These are phyloP conservation scores for Plecotus auritus DNA, from an alignment of 2,113 vertebrate species.

Conservation along the genomic window DNA sequence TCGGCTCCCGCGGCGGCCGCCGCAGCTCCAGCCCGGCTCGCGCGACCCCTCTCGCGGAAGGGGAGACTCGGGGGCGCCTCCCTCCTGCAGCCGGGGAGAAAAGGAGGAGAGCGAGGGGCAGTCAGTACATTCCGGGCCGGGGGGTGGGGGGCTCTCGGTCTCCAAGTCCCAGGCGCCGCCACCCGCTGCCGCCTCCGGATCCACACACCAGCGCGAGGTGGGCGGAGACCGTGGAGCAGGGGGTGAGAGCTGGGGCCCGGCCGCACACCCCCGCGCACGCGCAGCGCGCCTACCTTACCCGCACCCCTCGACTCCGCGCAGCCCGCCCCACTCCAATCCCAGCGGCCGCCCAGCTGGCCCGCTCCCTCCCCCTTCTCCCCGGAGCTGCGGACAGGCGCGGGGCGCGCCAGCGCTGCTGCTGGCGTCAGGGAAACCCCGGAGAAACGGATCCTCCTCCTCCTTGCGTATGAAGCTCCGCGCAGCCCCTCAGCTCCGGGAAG, in stretches of 20 bases:
- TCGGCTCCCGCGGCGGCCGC: slow-evolving; percentile 38
- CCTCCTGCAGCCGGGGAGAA: slow-evolving; percentile 57
- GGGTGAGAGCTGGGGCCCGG: background rate
- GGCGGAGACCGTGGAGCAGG: slow-evolving; percentile 55
- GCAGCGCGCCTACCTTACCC: background rate
- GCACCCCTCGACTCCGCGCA: background rate
- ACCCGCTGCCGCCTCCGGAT: slow-evolving; percentile 73
- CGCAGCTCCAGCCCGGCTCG: slow-evolving; percentile 49
- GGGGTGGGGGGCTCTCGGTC: background rate
- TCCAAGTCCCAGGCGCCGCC: slow-evolving; percentile 72
- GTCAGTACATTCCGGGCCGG: slow-evolving; percentile 62
- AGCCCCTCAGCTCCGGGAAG: background rate
- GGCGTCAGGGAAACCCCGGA: slow-evolving; percentile 69
- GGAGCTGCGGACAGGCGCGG: background rate
- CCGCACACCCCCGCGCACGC: slow-evolving; percentile 37
- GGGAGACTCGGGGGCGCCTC: slow-evolving; percentile 64
- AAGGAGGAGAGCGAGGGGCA: background rate
- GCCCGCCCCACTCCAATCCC: slow-evolving; percentile 57
- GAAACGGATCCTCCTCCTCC: background rate
- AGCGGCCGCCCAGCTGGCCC: slow-evolving; percentile 22
- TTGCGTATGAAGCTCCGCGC: background rate
- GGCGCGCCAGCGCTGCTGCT: background rate
- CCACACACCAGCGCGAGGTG: slow-evolving; percentile 57
- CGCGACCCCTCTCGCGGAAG: slow-evolving; percentile 36
- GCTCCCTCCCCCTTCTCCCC: background rate